Base-by-base conservation (phyloP, 92 coral and sea anemone species). In the Heliopora coerulea region DNA sequence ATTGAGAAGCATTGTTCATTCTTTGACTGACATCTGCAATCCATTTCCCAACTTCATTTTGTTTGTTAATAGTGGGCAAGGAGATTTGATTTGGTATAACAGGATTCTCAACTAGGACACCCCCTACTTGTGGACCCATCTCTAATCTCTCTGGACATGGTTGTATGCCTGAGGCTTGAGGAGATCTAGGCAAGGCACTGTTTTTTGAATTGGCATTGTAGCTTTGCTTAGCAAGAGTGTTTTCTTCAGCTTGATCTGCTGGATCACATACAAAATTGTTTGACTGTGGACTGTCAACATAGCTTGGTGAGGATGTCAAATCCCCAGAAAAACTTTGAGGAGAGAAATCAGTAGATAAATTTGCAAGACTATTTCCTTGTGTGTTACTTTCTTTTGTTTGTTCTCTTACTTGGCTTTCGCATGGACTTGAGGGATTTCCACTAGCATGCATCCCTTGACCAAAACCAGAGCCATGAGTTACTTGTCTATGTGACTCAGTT, bases 1-100 rank as follows among this genome's bases (percentile, higher is more conserved):
- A 73, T 64, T 91, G 87, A 56, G 90, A 70, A 29, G 87, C 72
- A 73, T 90, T 86, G 75, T 96, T 95, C 99, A 95, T 95, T 50
- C 99, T 78, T 17, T 92, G 83, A 67, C 87, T 89, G 0, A 95
- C 99, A 59, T 90, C 99, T 66, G 70, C 84, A 65, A 95, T 96
- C 99, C 99, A 95, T 12, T 73, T 86, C 30, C 84, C 96, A 56
- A 95, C 91, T 75, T 93, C 96, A 32, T 80, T 86, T 60, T 78
- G 83, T 23, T 78, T 72, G 60, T 90, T 92, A 58, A 95, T 83
- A 64, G 91, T 95, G 49, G 99, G 99, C 18, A 95, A 73, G 24
- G 84, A 80, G 54, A 90, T 80, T 11, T 84, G 82, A 25, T 74
- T 75, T 26, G 80, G 50, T 28, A 69, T 68, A 7, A 89, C 83